Conservation (phyloP, 2,797 vertebrate species). For the Labeo calbasu region DNA sequence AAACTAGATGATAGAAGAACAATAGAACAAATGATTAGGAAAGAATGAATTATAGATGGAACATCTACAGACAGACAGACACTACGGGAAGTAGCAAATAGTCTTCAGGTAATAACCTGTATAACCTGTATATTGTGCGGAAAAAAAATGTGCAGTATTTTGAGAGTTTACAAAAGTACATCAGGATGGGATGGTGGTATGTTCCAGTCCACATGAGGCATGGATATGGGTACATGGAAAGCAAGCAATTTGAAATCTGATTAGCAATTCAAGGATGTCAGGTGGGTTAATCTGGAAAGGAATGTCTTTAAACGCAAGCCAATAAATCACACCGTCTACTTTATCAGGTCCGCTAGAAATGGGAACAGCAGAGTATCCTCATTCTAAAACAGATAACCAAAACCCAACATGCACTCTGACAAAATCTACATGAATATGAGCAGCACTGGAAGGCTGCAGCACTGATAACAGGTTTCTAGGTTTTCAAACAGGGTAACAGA, state of each 20-base stretch:
- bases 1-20: too few relatives aligned
- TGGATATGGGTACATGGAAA: not conserved
- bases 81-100: not conserved
- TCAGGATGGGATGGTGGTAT: not conserved
- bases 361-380: not conserved
- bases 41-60: too few relatives aligned
- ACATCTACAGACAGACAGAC: too few relatives aligned
- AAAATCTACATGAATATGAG: conserved; percentile 23
- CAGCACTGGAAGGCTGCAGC: not conserved
- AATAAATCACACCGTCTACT: not conserved
- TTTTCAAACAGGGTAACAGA: conserved; percentile 8
- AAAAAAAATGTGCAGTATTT: not conserved
- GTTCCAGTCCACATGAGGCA: not conserved
- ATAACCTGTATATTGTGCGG: not conserved
- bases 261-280: conserved; percentile 6
- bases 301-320: conserved; percentile 31
- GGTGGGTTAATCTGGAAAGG: conserved; percentile 12
- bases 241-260: not conserved
- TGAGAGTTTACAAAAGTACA: not conserved
- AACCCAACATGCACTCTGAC: conserved; percentile 23
- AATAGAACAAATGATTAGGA: too few relatives aligned
- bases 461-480: conserved; percentile 22
- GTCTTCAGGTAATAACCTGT: not conserved
- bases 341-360: not conserved
- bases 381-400: conserved; percentile 20